Base-by-base conservation (phyloP, 2,888 invertebrate species). In the Pandemis corylana region DNA sequence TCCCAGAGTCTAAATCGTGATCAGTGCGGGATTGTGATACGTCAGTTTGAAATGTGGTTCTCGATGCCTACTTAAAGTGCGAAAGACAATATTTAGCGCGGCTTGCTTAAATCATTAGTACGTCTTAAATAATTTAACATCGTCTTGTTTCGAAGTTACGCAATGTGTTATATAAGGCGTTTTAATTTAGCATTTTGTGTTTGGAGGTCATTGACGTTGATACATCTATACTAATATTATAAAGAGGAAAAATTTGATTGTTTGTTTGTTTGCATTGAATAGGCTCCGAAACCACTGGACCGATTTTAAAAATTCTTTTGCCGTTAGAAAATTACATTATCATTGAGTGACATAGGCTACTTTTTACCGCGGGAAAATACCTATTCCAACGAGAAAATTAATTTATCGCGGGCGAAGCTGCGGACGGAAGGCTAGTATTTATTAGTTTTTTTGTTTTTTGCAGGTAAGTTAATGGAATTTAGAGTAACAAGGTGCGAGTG, bases 191-290 rank as follows among this genome's bases (percentile, higher is more conserved):
- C 7, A 78, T 83, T 82, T 75, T 83, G 77, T 82, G 82, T 84
- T 82, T 81, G 73, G 78, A 77, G 84, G 84, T 80, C 83, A 79
- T 77, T 84, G 84, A 80, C 82, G 79, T 64, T 71, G 77, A 20
- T 64, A 59, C 62, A 68, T n/a, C n/a, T n/a, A n/a, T n/a, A n/a
- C n/a, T n/a, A n/a, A n/a, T n/a, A n/a, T n/a, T n/a, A n/a, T n/a
- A n/a, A n/a, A n/a, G n/a, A n/a, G n/a, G n/a, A n/a, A n/a, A n/a
- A n/a, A n/a, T n/a, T n/a, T n/a, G n/a, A n/a, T n/a, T n/a, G n/a
- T n/a, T n/a, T n/a, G n/a, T n/a, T n/a, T n/a, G n/a, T n/a, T n/a
- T n/a, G n/a, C n/a, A n/a, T n/a, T n/a, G n/a, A n/a, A n/a, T n/a
- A n/a, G n/a, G n/a, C n/a, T n/a, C n/a, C n/a, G n/a, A n/a, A n/a